Conservation (phyloP, 2,888 invertebrate species). For the Malacosoma neustria region DNA sequence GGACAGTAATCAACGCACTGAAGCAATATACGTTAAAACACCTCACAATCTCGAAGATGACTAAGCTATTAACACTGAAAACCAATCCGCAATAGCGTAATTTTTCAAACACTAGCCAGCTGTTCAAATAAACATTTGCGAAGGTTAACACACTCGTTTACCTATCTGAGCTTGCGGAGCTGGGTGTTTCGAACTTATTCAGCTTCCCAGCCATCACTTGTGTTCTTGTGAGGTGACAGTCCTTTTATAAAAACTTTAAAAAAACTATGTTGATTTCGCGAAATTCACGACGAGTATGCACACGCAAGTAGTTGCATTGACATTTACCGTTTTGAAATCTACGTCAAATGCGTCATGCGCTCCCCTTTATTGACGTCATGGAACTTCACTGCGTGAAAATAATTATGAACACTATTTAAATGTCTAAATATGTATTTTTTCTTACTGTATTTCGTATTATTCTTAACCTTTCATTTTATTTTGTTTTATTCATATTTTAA, state of each 20-base stretch:
- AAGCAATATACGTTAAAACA: constrained; percentile 37
- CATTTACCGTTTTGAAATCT: constrained; percentile 26
- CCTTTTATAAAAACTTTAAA: constrained; percentile 18
- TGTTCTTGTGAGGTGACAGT: constrained; percentile 23
- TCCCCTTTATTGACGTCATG: background rate
- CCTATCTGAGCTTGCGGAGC: constrained; percentile 95
- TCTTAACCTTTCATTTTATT: no score
- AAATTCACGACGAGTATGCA: constrained; percentile 37
- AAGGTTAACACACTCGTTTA: constrained; percentile 67
- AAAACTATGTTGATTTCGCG: constrained; percentile 16
- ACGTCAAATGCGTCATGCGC: constrained; percentile 11
- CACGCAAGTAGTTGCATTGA: constrained; percentile 36
- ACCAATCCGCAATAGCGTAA: constrained; percentile 30
- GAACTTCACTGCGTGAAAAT: no score
- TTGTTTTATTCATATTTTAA: no score
- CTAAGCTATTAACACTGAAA: constrained; percentile 44
- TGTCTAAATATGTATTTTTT: no score
- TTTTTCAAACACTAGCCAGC: constrained; percentile 57
- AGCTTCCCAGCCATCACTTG: constrained; percentile 66
- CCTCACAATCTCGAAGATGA: constrained; percentile 31
- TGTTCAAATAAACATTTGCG: constrained; percentile 61
- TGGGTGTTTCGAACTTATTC: constrained; percentile 87
- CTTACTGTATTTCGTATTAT: no score
- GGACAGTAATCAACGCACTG: constrained; percentile 28
- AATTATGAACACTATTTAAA: no score